Base-by-base conservation (phyloP, 2,888 invertebrate species). In the Spodoptera exigua region DNA sequence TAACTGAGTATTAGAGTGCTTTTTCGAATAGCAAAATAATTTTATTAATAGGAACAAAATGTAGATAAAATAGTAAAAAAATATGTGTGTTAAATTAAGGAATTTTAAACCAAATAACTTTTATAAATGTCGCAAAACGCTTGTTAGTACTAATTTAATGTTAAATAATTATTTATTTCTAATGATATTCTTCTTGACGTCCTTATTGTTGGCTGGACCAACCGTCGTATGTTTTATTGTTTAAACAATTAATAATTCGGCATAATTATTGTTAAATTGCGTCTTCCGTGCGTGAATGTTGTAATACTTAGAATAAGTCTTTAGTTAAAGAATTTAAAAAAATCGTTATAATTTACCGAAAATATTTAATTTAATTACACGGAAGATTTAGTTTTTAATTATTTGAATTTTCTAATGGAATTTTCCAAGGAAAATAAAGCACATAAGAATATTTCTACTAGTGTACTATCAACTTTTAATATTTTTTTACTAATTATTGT, bases 151-250 rank as follows among this genome's bases (percentile, higher is more conserved):
- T 78, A 70, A 74, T 77, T 77, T 74, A 70, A 66, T 69, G 53
- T 61, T 70, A 63, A 27, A 64, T 63, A 34, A 70, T 55, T 67
- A 70, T 73, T 76, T 73, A 64, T 78, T 76, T 78, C 70, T 80
- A 76, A 72, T 76, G 64, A 76, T 70, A 63, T 70, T 73, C 60
- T 70, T 74, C 63, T 66, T 76, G 63, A 73, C 66, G 70, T 76
- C 65, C 69, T 76, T 56, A 63, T 51, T 63, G 75, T 80, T 85
- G 88, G 86, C 88, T 88, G 87, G 88, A 76, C 87, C 88, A 85
- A 70, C 67, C 18, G 47, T 57, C 58, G 62, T 61, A 57, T 63
- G 60, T 67, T 80, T 71, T 64, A 53, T 70, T 56, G 48, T 73
- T 67, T 71, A 60, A 56, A 64, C 52, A 27, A 63, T 56, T 67